Conservation (phyloP, 2,797 vertebrate genomes). For the Chrosomus eos region DNA sequence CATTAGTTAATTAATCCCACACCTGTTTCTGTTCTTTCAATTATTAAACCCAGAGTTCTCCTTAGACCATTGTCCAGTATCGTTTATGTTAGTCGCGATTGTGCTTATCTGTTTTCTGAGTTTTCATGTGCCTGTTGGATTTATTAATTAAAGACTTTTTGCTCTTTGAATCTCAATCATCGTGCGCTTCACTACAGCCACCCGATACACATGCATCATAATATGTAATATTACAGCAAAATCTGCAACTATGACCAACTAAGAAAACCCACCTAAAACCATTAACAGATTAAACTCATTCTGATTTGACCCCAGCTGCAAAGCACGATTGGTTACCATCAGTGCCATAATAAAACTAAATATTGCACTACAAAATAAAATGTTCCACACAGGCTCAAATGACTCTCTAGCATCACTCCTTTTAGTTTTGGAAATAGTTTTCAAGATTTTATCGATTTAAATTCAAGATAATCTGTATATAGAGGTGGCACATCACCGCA, state of each 20-base stretch:
- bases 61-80: too few species aligned
- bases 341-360: not conserved
- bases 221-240: not conserved
- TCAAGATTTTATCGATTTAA: not conserved
- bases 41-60: too few species aligned
- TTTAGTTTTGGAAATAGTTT: conserved; percentile 6
- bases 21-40: too few species aligned
- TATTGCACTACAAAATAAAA: not conserved
- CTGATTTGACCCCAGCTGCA: not conserved
- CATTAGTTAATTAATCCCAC: too few species aligned
- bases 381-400: not conserved
- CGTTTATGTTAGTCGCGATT: too few species aligned
- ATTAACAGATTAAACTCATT: not conserved
- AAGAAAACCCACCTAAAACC: not conserved
- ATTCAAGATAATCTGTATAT: not conserved
- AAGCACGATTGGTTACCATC: not conserved
- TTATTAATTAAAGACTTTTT: too few species aligned
- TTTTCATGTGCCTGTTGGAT: too few species aligned
- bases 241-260: not conserved
- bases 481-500: not conserved
- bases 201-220: not conserved
- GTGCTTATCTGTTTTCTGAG: too few species aligned
- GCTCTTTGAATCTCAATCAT: too few species aligned
- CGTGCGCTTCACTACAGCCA: too few species aligned
- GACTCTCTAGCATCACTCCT: not conserved